These are phyloP conservation scores for Phytoseiulus persimilis DNA, from an alignment of 2,888 invertebrate genomes.

Conservation along the genomic window DNA sequence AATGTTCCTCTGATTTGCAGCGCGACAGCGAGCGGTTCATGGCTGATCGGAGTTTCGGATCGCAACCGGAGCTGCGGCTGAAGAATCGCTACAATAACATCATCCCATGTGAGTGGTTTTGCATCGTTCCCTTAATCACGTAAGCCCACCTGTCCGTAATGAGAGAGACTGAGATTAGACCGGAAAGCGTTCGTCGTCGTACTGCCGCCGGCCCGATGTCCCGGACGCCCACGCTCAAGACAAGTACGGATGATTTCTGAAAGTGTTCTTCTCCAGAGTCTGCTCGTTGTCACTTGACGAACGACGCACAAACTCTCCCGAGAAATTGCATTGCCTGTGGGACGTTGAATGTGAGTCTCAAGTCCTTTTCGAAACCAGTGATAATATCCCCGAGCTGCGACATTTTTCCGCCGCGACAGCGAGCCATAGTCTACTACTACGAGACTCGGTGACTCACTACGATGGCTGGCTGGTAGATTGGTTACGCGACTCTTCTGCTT, in stretches of 20 bases:
- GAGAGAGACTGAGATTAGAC: background rate
- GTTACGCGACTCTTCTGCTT: background rate
- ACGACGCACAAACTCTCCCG: background rate
- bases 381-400: background rate
- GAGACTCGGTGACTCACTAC: background rate
- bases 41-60: constrained; percentile 12
- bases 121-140: background rate
- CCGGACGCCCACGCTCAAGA: background rate
- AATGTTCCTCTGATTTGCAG: background rate
- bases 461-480: background rate
- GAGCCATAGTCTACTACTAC: background rate
- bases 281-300: background rate
- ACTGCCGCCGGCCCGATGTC: background rate
- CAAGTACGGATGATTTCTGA: background rate
- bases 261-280: background rate
- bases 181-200: background rate
- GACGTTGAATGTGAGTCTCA: background rate
- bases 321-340: background rate
- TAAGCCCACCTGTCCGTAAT: background rate
- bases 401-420: background rate
- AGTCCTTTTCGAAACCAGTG: background rate
- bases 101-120: constrained; percentile 19
- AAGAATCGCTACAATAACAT: constrained; percentile 25
- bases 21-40: background rate
- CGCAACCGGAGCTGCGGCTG: background rate